Base-by-base conservation (phyloP, 92 coral and sea anemone genomes). In the Epizoanthus fatuus region DNA sequence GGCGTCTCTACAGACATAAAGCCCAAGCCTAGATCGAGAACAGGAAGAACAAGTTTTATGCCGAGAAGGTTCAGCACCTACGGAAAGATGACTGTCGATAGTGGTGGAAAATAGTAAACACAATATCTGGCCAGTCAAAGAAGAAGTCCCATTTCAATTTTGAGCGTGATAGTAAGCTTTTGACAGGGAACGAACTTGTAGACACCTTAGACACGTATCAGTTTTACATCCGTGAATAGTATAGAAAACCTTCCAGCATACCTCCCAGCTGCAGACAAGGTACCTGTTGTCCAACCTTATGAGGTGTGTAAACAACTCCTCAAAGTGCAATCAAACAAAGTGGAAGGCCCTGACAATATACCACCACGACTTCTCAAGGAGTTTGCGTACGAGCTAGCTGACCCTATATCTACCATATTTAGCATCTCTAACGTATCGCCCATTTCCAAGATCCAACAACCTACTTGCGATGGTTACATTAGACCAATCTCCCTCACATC, bases 111-210 rank as follows among this genome's bases (percentile, higher is more conserved):
- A 79, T 79, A 7, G 84, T 79, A 13, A 59, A 79, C 25, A 60
- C 32, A 47, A 51, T 79, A 57, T 60, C 84, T 4, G 84, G 73
- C 8, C 20, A 72, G 12, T 20, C 55, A 7, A 79, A 58, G 60
- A 79, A 79, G 72, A 32, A 17, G 17, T 5, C 84, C 32, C 38
- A 40, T 32, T 20, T 79, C 25, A 22, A 42, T 29, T 19, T 86
- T 29, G 25, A 37, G 16, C 64, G 69, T 19, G 84, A 63, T 29
- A 56, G 83, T 13, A 82, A 82, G 67, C 53, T 65, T 9, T 12
- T 82, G 69, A 82, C 91, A 35, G 91, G 75, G 2, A 75, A 11
- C 13, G 84, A 88, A 44, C 68, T 82, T 25, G 88, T 42, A 13
- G 40, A 37, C 35, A 72, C 80, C 40, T 42, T 88, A 60, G 82